phyloP scores from a whole-genome alignment of 2,797 vertebrate species.

The Lithobates pipiens region DNA sequence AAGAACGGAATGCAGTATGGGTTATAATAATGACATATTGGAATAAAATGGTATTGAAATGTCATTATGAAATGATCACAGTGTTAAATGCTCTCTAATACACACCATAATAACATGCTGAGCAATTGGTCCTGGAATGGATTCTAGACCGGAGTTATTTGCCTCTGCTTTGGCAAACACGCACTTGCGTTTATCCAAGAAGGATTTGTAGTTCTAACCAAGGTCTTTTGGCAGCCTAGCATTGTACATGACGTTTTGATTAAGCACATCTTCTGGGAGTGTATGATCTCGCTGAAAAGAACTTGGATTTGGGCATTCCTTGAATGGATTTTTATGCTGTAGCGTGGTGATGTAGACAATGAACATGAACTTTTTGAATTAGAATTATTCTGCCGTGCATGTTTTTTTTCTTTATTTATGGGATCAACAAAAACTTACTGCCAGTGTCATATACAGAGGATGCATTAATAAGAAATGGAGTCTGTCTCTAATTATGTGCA shows the following conservation, averaged over 20 bases:
- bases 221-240: constrained; percentile 56
- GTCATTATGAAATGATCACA: constrained; percentile 46
- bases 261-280: constrained; percentile 60
- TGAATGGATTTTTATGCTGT: constrained; percentile 48
- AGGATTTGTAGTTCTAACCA: constrained; percentile 57
- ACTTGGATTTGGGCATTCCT: constrained; percentile 59
- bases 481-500: not conserved
- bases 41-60: constrained; percentile 32
- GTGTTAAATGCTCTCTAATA: constrained; percentile 47
- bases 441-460: not conserved
- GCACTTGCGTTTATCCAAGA: constrained; percentile 47
- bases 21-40: constrained; percentile 11
- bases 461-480: not conserved
- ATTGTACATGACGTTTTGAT: constrained; percentile 59
- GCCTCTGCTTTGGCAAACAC: constrained; percentile 50
- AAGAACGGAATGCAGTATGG: not conserved
- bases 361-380: not conserved
- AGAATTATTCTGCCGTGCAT: not conserved
- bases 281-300: constrained; percentile 63
- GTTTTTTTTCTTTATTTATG: not conserved
- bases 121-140: constrained; percentile 50
- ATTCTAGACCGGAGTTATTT: constrained; percentile 49
- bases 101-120: constrained; percentile 51
- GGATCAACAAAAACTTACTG: not conserved
- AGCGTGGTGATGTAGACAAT: constrained; percentile 58